Base-by-base conservation (phyloP, 2,888 invertebrate species). In the Sinodicranocentrus sp. region DNA sequence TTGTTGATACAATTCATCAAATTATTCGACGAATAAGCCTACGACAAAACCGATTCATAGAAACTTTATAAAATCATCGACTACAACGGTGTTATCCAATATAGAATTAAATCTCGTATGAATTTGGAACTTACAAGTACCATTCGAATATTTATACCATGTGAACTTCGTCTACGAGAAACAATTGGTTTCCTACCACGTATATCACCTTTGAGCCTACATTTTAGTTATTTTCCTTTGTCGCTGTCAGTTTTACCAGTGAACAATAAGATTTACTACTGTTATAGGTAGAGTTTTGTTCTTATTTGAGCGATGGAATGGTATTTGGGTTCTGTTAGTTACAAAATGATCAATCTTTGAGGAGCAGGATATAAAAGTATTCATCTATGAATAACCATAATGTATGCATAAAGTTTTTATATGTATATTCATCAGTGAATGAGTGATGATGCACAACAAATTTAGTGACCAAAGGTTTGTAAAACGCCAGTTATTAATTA, bases 391-490 rank as follows among this genome's bases (percentile, higher is more conserved):
- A 77, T 57, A 68, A 65, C 52, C 23, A 68, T 70, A 23, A 67
- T 73, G 10, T 48, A 63, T 48, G 17, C 21, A 33, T 65, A 73
- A 76, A 70, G 59, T 6, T 6, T 6, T 33, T 61, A 59, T 48
- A 63, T 63, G 25, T 21, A 21, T 65, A 75, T 78, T 65, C 48
- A 76, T 71, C 73, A 65, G 57, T 80, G 85, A 85, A 83, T 85
- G 85, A 83, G 85, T 85, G 85, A 85, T 82, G 79, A 76, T 67
- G 44, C 67, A 79, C 79, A 83, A 79, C 65, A 79, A 84, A 59
- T 73, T 80, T 84, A 80, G 83, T 84, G 85, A 85, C 85, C 85
- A 85, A 85, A 83, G 82, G 75, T 77, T 77, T 77, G 77, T 71
- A 77, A 83, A 68, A 76, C n/a, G n/a, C n/a, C n/a, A n/a, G n/a